Evolutionary conservation across 2,888 invertebrate genomes (phyloP), one percentile per base, ranked within the genome.

Genomic region (Sicus ferrugineus): DNA sequence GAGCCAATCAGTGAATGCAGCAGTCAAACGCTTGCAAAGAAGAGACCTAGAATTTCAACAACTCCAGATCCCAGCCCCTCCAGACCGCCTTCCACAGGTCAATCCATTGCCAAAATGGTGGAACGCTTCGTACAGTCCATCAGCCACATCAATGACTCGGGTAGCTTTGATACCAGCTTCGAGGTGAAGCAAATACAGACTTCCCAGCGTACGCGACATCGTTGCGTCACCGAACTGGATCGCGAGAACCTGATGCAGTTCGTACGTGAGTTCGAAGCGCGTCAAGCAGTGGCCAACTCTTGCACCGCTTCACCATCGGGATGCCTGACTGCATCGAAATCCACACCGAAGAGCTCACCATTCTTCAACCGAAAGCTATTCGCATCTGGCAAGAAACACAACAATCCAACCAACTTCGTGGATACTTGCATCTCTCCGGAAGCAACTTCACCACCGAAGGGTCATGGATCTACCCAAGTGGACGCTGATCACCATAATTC

Each of bases 141-240:
- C 71, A 80, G 79, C 16, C 80, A 81, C 48, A 77, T 84, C 7
- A 85, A 85, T 71, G 85, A 85, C 73, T 85, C 85, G 5, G 82
- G 81, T 68, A 80, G 80, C 76, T 84, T 85, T 66, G 85, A 85
- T 73, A 81, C 83, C 73, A 85, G 85, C 73, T 80, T 85, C 68
- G 84, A 85, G 77, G 78, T 85, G 70, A 85, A 85, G 70, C 75
- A 79, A 11, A 81, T 85, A 23, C 78, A 78, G 50, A 80, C 77
- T 58, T 79, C 79, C 14, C 75, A 71, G n/a, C 74, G 70, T 3
- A 34, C 66, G 19, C 78, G 80, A 0, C 81, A 83, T 75, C 80
- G 78, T 19, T 82, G 82, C 70, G 76, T 83, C 59, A 84, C 82
- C 34, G 84, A 83, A 56, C 70, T 83, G 72, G 83, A 84, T 73